These are phyloP conservation scores for Chiloscyllium punctatum DNA, from an alignment of 2,797 vertebrate genomes.

Conservation along the genomic window DNA sequence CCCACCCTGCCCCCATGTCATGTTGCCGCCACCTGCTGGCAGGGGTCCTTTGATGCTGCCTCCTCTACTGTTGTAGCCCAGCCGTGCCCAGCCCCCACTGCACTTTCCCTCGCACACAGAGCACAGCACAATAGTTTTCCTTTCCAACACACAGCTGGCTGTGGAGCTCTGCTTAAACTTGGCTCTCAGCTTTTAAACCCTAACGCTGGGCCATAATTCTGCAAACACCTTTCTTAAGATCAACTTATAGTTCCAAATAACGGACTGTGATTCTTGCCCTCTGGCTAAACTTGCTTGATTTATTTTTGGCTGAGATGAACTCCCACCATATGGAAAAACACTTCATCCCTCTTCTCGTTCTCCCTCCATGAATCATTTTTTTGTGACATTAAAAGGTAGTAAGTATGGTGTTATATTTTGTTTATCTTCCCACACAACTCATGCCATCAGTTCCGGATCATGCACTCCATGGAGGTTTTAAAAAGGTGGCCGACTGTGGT, in stretches of 20 bases:
- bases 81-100: slow-evolving; percentile 1
- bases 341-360: neutral
- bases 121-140: slow-evolving; percentile 17
- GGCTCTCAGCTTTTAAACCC: neutral
- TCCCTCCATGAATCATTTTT: slow-evolving; percentile 27
- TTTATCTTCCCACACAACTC: neutral
- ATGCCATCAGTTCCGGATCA: slow-evolving; percentile 7
- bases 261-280: slow-evolving; percentile 27
- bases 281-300: slow-evolving; percentile 3
- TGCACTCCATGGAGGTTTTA: neutral
- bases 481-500: neutral
- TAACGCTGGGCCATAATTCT: slow-evolving; percentile 19
- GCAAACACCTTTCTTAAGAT: slow-evolving; percentile 20
- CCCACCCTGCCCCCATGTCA: slow-evolving; percentile 50
- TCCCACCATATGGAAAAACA: slow-evolving; percentile 26
- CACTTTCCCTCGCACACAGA: neutral
- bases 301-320: neutral
- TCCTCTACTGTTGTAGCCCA: slow-evolving; percentile 40
- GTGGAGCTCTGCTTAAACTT: neutral
- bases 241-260: slow-evolving; percentile 8
- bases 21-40: slow-evolving; percentile 80
- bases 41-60: slow-evolving; percentile 65
- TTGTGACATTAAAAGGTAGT: neutral
- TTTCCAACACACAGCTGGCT: slow-evolving; percentile 15
- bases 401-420: slow-evolving; percentile 13